These are phyloP conservation scores for Dryoscopus gambensis DNA, from an alignment of 2,113 vertebrate genomes.

Conservation along the genomic window DNA sequence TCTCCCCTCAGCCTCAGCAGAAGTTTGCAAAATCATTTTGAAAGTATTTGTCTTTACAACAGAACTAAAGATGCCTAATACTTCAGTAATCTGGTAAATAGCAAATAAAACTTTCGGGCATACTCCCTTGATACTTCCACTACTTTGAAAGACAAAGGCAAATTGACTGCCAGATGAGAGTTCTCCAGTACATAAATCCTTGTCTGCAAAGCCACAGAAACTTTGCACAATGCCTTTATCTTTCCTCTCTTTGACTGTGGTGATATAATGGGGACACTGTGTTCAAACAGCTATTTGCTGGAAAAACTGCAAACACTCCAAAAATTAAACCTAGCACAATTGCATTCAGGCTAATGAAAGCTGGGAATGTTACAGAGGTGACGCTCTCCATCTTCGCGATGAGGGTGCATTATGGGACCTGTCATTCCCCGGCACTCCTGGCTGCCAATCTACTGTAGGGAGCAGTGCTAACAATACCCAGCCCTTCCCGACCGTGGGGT, in stretches of 20 bases:
- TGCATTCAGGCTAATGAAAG: slow-evolving; percentile 61
- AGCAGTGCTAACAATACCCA: slow-evolving; percentile 1
- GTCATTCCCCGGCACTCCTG: slow-evolving; percentile 48
- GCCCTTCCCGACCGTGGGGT: background rate
- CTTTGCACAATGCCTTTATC: slow-evolving; percentile 64
- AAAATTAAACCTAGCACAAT: slow-evolving; percentile 71
- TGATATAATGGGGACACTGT: slow-evolving; percentile 61
- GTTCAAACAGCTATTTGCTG: slow-evolving; percentile 66
- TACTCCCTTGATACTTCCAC: slow-evolving; percentile 52
- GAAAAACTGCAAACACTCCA: slow-evolving; percentile 68
- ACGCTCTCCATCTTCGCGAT: slow-evolving; percentile 46
- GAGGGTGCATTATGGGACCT: slow-evolving; percentile 58
- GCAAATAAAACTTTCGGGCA: slow-evolving; percentile 47
- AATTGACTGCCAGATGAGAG: slow-evolving; percentile 61
- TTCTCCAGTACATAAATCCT: slow-evolving; percentile 66
- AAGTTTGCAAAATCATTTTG: slow-evolving; percentile 51
- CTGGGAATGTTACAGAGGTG: slow-evolving; percentile 56
- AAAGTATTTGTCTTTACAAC: slow-evolving; percentile 37
- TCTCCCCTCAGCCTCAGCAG: background rate
- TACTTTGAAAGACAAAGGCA: slow-evolving; percentile 65
- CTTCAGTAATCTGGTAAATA: slow-evolving; percentile 49
- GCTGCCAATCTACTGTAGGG: slow-evolving; percentile 57
- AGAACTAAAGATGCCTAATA: slow-evolving; percentile 40
- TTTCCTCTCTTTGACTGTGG: slow-evolving; percentile 60
- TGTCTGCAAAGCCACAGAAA: slow-evolving; percentile 60